phyloP scores from a whole-genome alignment of 2,797 vertebrate species.

The Halcyon chelicuti region DNA sequence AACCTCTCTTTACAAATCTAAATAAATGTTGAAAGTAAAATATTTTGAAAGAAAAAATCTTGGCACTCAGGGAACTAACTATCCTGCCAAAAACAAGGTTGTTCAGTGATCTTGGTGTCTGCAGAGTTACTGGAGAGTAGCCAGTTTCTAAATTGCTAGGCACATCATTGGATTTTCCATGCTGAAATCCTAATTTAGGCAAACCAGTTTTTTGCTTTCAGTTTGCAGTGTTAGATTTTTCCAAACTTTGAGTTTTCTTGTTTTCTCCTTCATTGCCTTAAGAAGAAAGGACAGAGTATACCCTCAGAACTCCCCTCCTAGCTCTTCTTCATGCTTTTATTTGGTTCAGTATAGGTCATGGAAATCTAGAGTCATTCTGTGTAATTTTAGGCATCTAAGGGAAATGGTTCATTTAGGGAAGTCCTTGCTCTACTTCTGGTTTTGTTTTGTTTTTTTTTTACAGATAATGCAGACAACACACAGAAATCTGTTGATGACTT shows the following conservation, averaged over 20 bases:
- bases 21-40: neutral
- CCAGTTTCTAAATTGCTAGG: neutral
- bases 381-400: neutral
- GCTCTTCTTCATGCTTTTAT: neutral
- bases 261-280: neutral
- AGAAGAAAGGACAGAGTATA: neutral
- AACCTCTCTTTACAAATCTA: neutral
- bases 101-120: neutral
- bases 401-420: neutral
- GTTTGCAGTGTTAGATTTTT: neutral
- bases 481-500: neutral
- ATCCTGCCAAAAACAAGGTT: neutral
- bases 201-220: neutral
- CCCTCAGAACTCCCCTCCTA: rapidly evolving
- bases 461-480: neutral
- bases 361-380: neutral
- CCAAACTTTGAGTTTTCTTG: neutral
- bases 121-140: neutral
- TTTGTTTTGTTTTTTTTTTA: neutral
- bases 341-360: neutral
- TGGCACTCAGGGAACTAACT: neutral
- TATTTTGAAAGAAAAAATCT: neutral
- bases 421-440: neutral
- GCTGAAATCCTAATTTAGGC: neutral
- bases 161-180: neutral